Evolutionary conservation across 2,888 invertebrate genomes (phyloP), one percentile per base, ranked within the genome.

Genomic region (Malthinus seriepunctatus): DNA sequence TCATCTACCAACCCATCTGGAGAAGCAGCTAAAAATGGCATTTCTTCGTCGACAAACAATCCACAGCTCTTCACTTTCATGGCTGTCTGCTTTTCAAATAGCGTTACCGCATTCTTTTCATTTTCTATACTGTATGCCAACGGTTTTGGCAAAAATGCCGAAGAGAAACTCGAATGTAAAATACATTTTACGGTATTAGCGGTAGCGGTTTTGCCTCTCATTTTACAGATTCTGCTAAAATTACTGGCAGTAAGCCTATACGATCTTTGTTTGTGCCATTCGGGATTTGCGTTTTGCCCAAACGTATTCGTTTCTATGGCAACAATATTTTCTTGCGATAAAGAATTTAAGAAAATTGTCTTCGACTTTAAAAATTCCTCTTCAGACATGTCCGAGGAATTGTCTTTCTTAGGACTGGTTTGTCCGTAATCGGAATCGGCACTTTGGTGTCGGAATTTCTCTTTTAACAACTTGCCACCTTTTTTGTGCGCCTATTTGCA

Each of bases 1-100:
- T 55, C 56, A 58, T 65, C 48, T 54, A 60, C 48, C 55, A 59
- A 53, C 63, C 54, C 61, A 51, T 63, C 33, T 57, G 56, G 33
- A 12, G 33, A 32, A 10, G 47, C 47, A 11, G 33, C 32, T 4
- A 47, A 33, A 12, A 47, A 32, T 5, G 33, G 2, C 6, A 10
- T 6, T 6, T 11, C 11, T 12, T 33, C 33, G 4, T 12, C 12
- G 33, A 47, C 33, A 47, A 47, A 47, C 15, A 15, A 15, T 12
- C 34, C 32, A 8, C 34, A 48, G n/a, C 14, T 34, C 5, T 23
- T 23, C 23, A 23, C 23, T 23, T 2, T 23, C 2, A 2, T 3
- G 23, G 2, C 5, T 2, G 2, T 3, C 23, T 3, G 3, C 5
- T 23, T 5, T 23, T 23, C 23, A 23, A 23, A 23, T 23, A 3